Evolutionary conservation across 2,797 vertebrate species (phyloP).

Genomic region (Steatocranus sp.): DNA sequence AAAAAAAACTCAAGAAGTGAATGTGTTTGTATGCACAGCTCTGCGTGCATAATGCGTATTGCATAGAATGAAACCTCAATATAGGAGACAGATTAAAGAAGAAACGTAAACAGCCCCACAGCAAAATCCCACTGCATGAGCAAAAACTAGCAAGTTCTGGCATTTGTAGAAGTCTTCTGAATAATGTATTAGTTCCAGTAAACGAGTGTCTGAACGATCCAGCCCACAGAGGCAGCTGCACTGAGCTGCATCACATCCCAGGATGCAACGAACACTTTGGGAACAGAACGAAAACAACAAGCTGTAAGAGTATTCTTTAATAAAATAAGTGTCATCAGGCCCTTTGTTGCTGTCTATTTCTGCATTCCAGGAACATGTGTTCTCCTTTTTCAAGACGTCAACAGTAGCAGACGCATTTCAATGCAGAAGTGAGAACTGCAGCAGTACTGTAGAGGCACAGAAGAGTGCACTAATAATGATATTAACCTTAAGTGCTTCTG

Average conservation of each 20-base stretch:
- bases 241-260: neutral
- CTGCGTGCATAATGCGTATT: neutral
- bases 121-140: constrained; percentile 23
- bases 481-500: constrained; percentile 57
- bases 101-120: constrained; percentile 25
- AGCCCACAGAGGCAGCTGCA: constrained; percentile 12
- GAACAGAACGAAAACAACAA: neutral
- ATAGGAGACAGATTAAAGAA: constrained; percentile 28
- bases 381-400: neutral
- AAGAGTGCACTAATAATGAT: constrained; percentile 36
- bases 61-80: constrained; percentile 8
- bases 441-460: neutral
- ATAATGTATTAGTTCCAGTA: constrained; percentile 59
- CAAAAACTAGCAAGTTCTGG: constrained; percentile 47
- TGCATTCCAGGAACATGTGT: neutral
- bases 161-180: constrained; percentile 47
- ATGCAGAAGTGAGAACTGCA: neutral
- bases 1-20: constrained; percentile 30
- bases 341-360: neutral
- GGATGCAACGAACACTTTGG: neutral
- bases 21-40: neutral
- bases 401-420: constrained; percentile 9
- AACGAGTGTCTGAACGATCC: constrained; percentile 44
- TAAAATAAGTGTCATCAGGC: neutral
- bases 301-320: neutral